These are phyloP conservation scores for Trididemnum clinides DNA, from an alignment of 23 tunicate genomes.

Conservation along the genomic window DNA sequence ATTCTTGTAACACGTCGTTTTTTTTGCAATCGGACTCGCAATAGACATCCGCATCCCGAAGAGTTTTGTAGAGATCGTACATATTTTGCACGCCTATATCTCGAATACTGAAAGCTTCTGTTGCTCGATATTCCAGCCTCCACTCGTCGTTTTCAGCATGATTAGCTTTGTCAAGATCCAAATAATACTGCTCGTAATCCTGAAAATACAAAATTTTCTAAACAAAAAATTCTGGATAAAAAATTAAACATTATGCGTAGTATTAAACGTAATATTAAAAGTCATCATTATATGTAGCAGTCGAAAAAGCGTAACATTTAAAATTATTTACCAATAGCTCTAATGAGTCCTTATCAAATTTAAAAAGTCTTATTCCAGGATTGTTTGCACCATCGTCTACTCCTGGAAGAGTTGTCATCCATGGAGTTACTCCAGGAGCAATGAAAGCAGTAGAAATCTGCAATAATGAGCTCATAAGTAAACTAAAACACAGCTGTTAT, in stretches of 20 bases:
- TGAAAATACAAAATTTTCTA: too few relatives aligned
- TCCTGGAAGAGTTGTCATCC: conserved; percentile 93
- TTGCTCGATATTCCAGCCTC: conserved; percentile 69
- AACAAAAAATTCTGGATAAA: too few relatives aligned
- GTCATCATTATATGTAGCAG: background rate
- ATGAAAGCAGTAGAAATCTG: conserved; percentile 65
- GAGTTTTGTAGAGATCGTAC: conserved; percentile 9
- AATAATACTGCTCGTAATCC: conserved; percentile 73
- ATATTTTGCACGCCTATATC: conserved; percentile 36
- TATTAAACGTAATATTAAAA: background rate
- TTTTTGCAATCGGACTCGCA: conserved; percentile 6
- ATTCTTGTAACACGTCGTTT: conserved; percentile 20
- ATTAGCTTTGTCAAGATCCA: conserved; percentile 69
- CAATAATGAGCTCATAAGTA: too few relatives aligned
- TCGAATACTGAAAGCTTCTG: conserved; percentile 39
- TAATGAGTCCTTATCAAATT: conserved; percentile 33
- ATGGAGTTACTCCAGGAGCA: conserved; percentile 92
- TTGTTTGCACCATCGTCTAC: conserved; percentile 87
- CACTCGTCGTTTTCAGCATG: conserved; percentile 23
- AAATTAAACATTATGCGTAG: too few relatives aligned
- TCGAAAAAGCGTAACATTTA: background rate
- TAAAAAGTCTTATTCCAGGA: conserved; percentile 84
- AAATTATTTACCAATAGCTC: conserved; percentile 30
- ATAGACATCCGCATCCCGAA: background rate
- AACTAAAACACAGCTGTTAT: too few relatives aligned